These are phyloP conservation scores for Xyrichtys novacula DNA, from an alignment of 2,797 vertebrate species.

Conservation along the genomic window DNA sequence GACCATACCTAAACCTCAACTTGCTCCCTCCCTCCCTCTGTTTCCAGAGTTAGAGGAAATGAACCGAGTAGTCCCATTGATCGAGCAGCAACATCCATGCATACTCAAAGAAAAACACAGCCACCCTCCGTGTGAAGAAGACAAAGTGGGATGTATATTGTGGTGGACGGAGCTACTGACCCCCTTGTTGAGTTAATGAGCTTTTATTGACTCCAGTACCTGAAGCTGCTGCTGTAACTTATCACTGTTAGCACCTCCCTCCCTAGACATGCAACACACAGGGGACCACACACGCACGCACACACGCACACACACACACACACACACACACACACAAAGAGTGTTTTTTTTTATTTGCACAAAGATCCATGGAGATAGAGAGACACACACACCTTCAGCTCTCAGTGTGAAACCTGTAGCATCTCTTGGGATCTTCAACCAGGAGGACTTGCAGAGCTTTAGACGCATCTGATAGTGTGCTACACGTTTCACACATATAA, in stretches of 20 bases:
- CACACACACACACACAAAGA: conserved; percentile 15
- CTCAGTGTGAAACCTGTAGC: background rate
- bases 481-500: background rate
- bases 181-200: conserved; percentile 86
- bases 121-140: conserved; percentile 59
- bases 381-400: background rate
- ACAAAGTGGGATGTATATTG: conserved; percentile 76
- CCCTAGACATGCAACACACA: conserved; percentile 60
- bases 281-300: conserved; percentile 14
- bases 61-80: conserved; percentile 51
- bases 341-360: conserved; percentile 26
- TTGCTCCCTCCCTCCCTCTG: conserved; percentile 17
- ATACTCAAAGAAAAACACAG: conserved; percentile 24
- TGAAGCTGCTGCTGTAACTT: conserved; percentile 85
- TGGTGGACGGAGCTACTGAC: conserved; percentile 77
- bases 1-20: conserved; percentile 1
- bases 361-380: conserved; percentile 31
- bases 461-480: background rate
- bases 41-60: conserved; percentile 54
- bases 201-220: conserved; percentile 88
- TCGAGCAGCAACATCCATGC: conserved; percentile 37
- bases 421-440: conserved; percentile 10
- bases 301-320: conserved; percentile 27
- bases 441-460: conserved; percentile 12
- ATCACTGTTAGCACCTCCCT: conserved; percentile 83